phyloP scores from a whole-genome alignment of 2,888 invertebrate genomes.

The Barypeithes pellucidus region DNA sequence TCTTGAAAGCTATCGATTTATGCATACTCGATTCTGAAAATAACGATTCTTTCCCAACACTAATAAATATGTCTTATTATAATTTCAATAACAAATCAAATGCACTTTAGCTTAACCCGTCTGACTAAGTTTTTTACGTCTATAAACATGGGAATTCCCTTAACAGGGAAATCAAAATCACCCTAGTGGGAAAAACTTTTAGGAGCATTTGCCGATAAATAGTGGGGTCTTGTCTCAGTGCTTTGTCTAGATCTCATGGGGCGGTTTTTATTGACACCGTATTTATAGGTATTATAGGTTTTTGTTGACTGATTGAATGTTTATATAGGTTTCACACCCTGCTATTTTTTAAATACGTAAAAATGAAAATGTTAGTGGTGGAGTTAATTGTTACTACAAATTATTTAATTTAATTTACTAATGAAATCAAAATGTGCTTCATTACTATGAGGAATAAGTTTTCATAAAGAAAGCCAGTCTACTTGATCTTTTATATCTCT shows the following conservation, averaged over 20 bases:
- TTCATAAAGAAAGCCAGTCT: too few species aligned
- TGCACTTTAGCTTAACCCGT: slow-evolving; percentile 27
- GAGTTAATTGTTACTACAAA: too few species aligned
- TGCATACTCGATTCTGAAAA: too few species aligned
- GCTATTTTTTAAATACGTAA: not conserved
- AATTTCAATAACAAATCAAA: slow-evolving; percentile 10
- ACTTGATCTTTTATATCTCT: too few species aligned
- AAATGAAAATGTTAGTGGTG: not conserved
- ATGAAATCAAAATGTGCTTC: too few species aligned
- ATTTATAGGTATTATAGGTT: slow-evolving; percentile 70
- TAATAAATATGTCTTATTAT: not conserved
- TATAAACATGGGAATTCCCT: slow-evolving; percentile 51
- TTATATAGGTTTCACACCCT: slow-evolving; percentile 52
- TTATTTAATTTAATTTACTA: too few species aligned
- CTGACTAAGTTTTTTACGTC: slow-evolving; percentile 15
- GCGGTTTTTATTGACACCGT: slow-evolving; percentile 68
- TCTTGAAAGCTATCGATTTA: too few species aligned
- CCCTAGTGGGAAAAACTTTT: slow-evolving; percentile 61
- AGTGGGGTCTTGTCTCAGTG: slow-evolving; percentile 65
- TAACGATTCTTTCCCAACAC: too few species aligned
- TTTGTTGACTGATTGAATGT: slow-evolving; percentile 60
- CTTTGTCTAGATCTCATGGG: slow-evolving; percentile 59
- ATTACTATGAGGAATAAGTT: too few species aligned
- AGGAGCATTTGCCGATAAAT: slow-evolving; percentile 69
- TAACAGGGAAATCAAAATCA: slow-evolving; percentile 49